Percentiles rank a stretch among this genome's conserved stretches.
Conservation (phyloP, 2,797 vertebrate genomes). For the Salarias fasciatus region DNA sequence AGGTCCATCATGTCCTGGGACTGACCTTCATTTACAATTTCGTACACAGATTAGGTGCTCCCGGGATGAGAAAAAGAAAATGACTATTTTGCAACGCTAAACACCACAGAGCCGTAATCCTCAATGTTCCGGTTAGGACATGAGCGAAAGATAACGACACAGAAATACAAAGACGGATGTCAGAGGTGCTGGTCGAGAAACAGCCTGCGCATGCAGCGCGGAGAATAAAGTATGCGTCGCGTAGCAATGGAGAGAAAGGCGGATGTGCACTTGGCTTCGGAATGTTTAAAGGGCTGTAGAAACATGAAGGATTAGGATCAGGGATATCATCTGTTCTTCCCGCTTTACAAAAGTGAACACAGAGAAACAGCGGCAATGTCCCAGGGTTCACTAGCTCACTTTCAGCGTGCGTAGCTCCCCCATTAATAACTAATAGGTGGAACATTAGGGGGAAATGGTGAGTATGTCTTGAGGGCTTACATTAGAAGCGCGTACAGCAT, state of each 20-base stretch:
- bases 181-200: constrained; percentile 1
- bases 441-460: constrained; percentile 72
- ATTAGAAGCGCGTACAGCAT: constrained; percentile 67
- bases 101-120: constrained; percentile 34
- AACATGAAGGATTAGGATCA: constrained; percentile 50
- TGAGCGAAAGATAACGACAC: background rate
- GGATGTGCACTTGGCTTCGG: constrained; percentile 38
- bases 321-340: constrained; percentile 46
- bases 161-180: constrained; percentile 11
- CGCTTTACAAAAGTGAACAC: constrained; percentile 54
- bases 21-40: constrained; percentile 62
- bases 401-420: constrained; percentile 63
- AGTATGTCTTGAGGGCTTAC: constrained; percentile 74
- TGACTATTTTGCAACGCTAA: constrained; percentile 35
- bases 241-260: constrained; percentile 30
- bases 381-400: constrained; percentile 66
- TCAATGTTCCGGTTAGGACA: constrained; percentile 17
- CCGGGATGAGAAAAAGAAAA: constrained; percentile 33
- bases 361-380: constrained; percentile 48
- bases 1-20: constrained; percentile 28
- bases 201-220: constrained; percentile 3
- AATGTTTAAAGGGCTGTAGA: constrained; percentile 35
- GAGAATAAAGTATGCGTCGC: constrained; percentile 56
- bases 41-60: constrained; percentile 38
- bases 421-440: constrained; percentile 80